phyloP scores from a whole-genome alignment of 2,113 vertebrate genomes.

The Ptilonorhynchus violaceus region DNA sequence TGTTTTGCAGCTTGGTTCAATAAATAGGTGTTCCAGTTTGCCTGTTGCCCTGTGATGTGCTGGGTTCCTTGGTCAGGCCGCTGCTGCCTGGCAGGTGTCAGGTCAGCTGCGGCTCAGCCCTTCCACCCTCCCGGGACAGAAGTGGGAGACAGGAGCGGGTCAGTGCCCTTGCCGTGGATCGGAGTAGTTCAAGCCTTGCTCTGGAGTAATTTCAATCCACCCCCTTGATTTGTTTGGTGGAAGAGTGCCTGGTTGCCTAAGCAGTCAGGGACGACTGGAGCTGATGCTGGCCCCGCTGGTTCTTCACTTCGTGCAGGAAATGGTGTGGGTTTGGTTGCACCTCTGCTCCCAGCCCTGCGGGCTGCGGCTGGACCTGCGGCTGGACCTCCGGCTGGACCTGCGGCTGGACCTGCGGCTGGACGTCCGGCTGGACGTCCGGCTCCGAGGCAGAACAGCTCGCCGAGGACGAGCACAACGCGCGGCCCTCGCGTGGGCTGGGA shows the following conservation, averaged over 20 bases:
- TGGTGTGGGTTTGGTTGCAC: not conserved
- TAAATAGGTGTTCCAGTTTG: not conserved
- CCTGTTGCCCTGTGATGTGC: not conserved
- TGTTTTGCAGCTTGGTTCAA: not conserved
- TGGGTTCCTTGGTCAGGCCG: not conserved
- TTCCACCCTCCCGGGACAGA: not conserved
- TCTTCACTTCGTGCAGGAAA: not conserved
- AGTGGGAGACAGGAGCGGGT: not conserved
- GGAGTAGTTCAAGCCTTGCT: not conserved
- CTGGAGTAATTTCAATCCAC: not conserved
- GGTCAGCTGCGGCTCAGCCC: rapidly evolving
- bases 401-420: not conserved
- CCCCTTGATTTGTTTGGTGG: too few relatives aligned
- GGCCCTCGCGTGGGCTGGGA: not conserved
- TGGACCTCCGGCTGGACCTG: not conserved
- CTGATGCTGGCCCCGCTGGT: not conserved
- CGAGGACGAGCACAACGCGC: not conserved
- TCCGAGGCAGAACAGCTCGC: not conserved
- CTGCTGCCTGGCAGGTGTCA: not conserved
- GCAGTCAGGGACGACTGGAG: not conserved
- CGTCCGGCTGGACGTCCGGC: not conserved
- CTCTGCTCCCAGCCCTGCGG: not conserved
- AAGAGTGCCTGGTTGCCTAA: not conserved
- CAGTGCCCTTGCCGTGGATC: rapidly evolving
- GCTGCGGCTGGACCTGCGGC: not conserved